Conservation (phyloP, 2,797 vertebrate genomes). For the Hydrophis major region DNA sequence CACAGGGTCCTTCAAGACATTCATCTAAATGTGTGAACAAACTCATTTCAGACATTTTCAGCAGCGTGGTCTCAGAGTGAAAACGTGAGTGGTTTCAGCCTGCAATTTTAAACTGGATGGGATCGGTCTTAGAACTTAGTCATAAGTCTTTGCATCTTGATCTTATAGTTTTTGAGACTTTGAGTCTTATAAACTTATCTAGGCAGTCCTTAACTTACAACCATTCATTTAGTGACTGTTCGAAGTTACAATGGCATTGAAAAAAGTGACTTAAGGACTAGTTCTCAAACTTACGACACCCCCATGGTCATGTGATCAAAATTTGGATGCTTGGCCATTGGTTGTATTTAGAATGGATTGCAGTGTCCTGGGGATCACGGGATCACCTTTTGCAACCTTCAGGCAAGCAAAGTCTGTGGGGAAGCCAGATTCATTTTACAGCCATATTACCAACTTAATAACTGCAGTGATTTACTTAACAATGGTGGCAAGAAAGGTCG, state of each 20-base stretch:
- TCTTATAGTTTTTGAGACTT: not conserved
- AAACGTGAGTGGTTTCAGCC: not conserved
- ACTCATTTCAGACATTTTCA: not conserved
- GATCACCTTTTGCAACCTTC: not conserved
- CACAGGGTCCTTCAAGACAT: not conserved
- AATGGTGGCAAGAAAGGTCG: not conserved
- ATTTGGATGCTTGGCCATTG: no score
- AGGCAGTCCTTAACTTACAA: no score
- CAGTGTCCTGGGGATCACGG: no score
- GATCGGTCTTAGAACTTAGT: not conserved
- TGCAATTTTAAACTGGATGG: not conserved
- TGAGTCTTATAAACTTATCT: not conserved
- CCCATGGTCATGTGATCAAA: no score
- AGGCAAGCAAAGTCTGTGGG: not conserved
- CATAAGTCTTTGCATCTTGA: not conserved
- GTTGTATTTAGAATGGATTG: not conserved
- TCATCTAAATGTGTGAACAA: not conserved
- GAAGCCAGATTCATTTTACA: not conserved
- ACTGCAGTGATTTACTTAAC: not conserved
- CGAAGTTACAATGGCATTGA: no score
- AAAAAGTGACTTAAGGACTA: no score
- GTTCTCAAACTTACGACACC: no score
- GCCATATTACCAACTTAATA: not conserved
- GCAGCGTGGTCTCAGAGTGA: not conserved
- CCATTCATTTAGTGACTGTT: no score